Evolutionary conservation across 2,888 invertebrate species (phyloP).

Genomic region (Drosophila multiciliata): DNA sequence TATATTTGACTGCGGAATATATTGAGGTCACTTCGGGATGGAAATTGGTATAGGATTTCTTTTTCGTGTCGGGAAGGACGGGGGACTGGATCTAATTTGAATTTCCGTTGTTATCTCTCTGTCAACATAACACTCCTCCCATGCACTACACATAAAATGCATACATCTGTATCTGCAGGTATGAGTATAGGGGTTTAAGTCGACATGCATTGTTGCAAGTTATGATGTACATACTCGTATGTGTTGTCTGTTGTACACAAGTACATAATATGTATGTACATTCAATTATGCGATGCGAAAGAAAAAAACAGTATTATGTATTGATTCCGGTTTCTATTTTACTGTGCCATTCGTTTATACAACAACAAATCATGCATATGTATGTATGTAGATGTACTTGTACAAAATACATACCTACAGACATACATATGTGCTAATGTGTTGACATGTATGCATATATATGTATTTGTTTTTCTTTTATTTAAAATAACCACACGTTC

Average conservation of each 20-base stretch:
- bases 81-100: neutral
- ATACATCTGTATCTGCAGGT: neutral
- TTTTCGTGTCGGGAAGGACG: neutral
- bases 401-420: neutral
- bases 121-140: slow-evolving; percentile 8
- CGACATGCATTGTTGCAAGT: slow-evolving; percentile 1
- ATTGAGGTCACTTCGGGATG: neutral
- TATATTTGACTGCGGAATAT: neutral
- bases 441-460: slow-evolving; percentile 13
- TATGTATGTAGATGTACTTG: slow-evolving; percentile 14
- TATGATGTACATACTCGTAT: neutral
- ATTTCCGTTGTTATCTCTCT: neutral
- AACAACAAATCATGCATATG: slow-evolving; percentile 25
- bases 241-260: slow-evolving; percentile 17
- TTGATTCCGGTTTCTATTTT: slow-evolving; percentile 74
- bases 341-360: slow-evolving; percentile 67
- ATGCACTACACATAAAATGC: neutral
- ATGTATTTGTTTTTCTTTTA: slow-evolving; percentile 43
- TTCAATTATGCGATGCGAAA: slow-evolving; percentile 54
- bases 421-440: slow-evolving; percentile 21
- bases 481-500: slow-evolving; percentile 54
- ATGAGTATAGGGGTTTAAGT: neutral
- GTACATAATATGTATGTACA: slow-evolving; percentile 37
- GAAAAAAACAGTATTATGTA: slow-evolving; percentile 55
- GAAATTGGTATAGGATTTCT: neutral